Evolutionary conservation across 2,797 vertebrate genomes (phyloP), one percentile per base, ranked within the genome.

Genomic region (Coregonus sp.): DNA sequence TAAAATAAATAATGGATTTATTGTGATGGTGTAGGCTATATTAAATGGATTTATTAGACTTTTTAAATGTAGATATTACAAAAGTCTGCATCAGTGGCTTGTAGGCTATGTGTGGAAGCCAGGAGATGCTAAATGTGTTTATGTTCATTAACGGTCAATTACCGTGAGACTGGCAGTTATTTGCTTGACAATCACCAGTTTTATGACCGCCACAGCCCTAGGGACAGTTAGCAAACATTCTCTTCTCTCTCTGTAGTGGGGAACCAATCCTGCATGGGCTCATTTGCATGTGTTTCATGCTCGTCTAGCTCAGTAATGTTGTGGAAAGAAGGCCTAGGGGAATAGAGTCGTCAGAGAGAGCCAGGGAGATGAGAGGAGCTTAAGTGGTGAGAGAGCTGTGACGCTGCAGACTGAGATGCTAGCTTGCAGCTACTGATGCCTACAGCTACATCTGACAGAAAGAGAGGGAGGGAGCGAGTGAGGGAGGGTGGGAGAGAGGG

Each of bases 201-300:
- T 47, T 47, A 47, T 3, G 40, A 12, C 11, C 2, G 0, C 40
- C 0, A 47, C 40, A 12, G 40, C 40, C 40, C 11, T 12, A 12
- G 40, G 40, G 40, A 47, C 40, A 86, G 81, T 77, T 78, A 72
- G 52, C 70, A 72, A 65, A 74, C 75, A 75, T 73, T 77, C 59
- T 29, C 16, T 63, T 25, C 20, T 29, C 20, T 75, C 51, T 56
- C 79, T 56, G 40, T 74, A 50, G n/a, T 20, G 18, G 20, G 59
- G 56, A 59, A 59, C 56, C 56, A 75, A 81, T 76, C 63, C 68
- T 89, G 68, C 81, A 40, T 40, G 40, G 7, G 7, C 40, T 40
- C 40, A 16, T 59, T 59, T 18, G 14, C 15, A 89, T 88, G 71
- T 77, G 77, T 18, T 18, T 89, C 75, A 90, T 86, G 83, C 78